These are phyloP conservation scores for Clanis bilineata DNA, from an alignment of 2,888 invertebrate genomes.

Conservation along the genomic window DNA sequence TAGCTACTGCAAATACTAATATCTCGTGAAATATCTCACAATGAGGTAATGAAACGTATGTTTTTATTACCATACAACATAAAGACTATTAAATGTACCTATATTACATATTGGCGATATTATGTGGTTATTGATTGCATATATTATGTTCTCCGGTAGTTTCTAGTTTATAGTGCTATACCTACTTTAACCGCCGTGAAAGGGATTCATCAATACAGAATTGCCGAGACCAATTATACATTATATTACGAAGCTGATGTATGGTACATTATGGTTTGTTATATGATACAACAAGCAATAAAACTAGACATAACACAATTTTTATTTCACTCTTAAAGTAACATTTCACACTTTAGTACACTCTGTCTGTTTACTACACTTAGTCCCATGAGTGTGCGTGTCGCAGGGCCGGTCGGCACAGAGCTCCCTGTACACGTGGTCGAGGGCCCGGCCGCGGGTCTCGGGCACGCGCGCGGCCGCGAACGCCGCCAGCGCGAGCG, in stretches of 20 bases:
- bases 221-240: too few species aligned
- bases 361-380: background rate
- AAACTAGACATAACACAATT: too few species aligned
- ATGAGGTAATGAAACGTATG: background rate
- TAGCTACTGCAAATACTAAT: background rate
- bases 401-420: background rate
- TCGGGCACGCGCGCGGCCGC: conserved; percentile 46
- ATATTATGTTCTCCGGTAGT: too few species aligned
- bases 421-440: conserved; percentile 12
- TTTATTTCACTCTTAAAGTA: background rate
- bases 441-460: conserved; percentile 40
- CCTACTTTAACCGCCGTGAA: too few species aligned
- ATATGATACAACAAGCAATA: too few species aligned
- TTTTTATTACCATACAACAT: background rate
- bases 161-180: too few species aligned
- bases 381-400: background rate
- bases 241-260: too few species aligned
- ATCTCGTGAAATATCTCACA: background rate
- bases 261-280: too few species aligned
- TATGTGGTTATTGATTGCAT: too few species aligned
- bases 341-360: background rate
- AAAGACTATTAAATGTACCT: background rate
- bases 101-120: too few species aligned
- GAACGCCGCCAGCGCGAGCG: conserved; percentile 41
- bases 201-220: too few species aligned